Base-by-base conservation (phyloP, 1,140 invertebrate species). In the Drosophila auraria region DNA sequence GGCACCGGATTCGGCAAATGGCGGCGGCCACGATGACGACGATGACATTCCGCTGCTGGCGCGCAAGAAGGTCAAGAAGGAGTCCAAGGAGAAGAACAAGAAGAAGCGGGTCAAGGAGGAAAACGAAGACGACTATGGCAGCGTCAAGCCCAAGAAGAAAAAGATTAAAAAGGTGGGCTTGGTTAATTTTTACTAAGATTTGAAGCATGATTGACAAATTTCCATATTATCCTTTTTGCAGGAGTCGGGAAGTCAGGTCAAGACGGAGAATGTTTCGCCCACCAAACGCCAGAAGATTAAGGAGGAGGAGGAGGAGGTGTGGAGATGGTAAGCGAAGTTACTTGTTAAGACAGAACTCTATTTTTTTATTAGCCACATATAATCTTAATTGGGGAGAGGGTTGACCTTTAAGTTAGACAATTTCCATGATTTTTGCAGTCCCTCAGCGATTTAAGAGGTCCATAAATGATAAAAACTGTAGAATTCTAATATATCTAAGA, bases 231-330 rank as follows among this genome's bases (percentile, higher is more conserved):
- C 20, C 11, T 38, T 5, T 47, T 12, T 17, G 4, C 42, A 91
- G 84, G 80, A 91, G n/a, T 12, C 49, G 27, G 75, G 14, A 6
- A 23, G 14, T 25, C 54, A 83, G 42, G 62, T 83, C 12, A 92
- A 92, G 56, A 17, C 50, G 7, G 84, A 87, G 61, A 80, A 87
- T 40, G 91, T 86, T 59, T 92, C 94, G 78, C 94, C 94, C 54
- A 94, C 93, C 44, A 96, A 95, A 77, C 92, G 94, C 70, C 97
- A 96, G 90, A 97, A 97, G 89, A 96, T 97, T 90, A 89, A 91
- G 70, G 95, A 97, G 76, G 96, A 97, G 84, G 95, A 96, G 82
- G 95, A 95, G 87, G 96, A 98, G 94, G 97, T 98, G 71, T 99
- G 98, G 98, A 98, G 97, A 95, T 99, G 97, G 97, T 98, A 94